These are phyloP conservation scores for Calephelis perditalis DNA, from an alignment of 2,888 invertebrate species.

Conservation along the genomic window DNA sequence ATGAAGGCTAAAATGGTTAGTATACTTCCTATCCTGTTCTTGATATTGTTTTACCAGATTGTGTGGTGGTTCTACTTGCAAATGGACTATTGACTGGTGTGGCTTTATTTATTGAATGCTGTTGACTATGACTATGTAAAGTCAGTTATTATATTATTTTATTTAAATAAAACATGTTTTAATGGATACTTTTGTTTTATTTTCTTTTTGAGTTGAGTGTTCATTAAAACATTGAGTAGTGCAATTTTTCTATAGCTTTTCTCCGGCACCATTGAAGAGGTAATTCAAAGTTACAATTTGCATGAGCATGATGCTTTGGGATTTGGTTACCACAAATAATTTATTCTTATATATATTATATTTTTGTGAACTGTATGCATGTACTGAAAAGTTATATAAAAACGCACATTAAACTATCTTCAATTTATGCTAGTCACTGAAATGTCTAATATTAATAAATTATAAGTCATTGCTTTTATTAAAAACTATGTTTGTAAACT, in stretches of 20 bases:
- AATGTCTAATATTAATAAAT: too few relatives aligned
- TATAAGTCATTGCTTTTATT: too few relatives aligned
- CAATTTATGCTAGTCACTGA: too few relatives aligned
- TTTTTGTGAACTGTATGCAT: too few relatives aligned
- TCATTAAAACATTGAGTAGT: slow-evolving; percentile 47
- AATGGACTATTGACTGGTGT: slow-evolving; percentile 52
- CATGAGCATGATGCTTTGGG: slow-evolving; percentile 12
- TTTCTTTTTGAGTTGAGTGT: slow-evolving; percentile 41
- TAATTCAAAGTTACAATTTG: slow-evolving; percentile 43
- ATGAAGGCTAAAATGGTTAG: slow-evolving; percentile 91
- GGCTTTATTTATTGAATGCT: slow-evolving; percentile 39
- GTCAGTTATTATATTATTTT: slow-evolving; percentile 33
- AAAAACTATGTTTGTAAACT: too few relatives aligned
- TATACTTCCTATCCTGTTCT: slow-evolving; percentile 64
- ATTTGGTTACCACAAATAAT: not conserved
- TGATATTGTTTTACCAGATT: slow-evolving; percentile 68
- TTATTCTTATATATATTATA: too few relatives aligned
- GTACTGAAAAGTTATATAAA: too few relatives aligned
- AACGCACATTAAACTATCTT: too few relatives aligned
- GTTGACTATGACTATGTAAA: slow-evolving; percentile 42
- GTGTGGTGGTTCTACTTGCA: slow-evolving; percentile 71
- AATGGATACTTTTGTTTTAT: slow-evolving; percentile 57
- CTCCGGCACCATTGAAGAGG: slow-evolving; percentile 36
- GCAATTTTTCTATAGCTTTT: slow-evolving; percentile 26
- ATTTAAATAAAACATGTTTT: slow-evolving; percentile 55